Conservation (phyloP, 92 coral and sea anemone genomes). For the Blastomussa wellsi region DNA sequence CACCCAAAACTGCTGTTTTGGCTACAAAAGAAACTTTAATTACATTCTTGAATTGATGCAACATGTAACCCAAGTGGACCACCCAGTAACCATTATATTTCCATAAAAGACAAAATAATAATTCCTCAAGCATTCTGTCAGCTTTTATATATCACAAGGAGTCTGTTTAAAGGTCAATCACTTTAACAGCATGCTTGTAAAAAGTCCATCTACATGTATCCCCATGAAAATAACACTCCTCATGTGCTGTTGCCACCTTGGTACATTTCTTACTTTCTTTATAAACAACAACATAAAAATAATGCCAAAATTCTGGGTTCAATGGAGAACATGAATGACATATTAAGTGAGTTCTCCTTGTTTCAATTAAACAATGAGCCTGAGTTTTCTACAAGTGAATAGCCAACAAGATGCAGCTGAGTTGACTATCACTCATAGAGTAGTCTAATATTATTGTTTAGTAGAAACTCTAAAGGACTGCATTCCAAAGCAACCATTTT, state of each 20-base stretch:
- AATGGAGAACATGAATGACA: no score
- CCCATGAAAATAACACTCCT: background rate
- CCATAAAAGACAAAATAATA: background rate
- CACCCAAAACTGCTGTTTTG: background rate
- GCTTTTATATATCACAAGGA: background rate
- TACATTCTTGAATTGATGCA: background rate
- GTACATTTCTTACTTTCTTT: background rate
- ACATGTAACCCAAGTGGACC: constrained; percentile 1
- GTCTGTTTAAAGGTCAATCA: constrained; percentile 1
- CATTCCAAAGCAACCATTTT: no score
- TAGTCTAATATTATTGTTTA: no score
- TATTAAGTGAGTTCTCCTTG: no score
- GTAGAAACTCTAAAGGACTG: no score
- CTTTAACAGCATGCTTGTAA: no score
- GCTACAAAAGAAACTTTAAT: background rate
- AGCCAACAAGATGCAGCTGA: no score
- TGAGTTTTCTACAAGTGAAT: no score
- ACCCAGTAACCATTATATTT: background rate
- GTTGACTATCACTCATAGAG: no score
- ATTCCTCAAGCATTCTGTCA: no score
- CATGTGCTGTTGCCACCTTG: background rate
- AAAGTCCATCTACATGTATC: no score
- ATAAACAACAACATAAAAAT: background rate
- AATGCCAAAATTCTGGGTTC: background rate
- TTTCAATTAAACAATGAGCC: no score